Evolutionary conservation across 1,140 invertebrate species (phyloP).

Genomic region (Chrysopa pallens): DNA sequence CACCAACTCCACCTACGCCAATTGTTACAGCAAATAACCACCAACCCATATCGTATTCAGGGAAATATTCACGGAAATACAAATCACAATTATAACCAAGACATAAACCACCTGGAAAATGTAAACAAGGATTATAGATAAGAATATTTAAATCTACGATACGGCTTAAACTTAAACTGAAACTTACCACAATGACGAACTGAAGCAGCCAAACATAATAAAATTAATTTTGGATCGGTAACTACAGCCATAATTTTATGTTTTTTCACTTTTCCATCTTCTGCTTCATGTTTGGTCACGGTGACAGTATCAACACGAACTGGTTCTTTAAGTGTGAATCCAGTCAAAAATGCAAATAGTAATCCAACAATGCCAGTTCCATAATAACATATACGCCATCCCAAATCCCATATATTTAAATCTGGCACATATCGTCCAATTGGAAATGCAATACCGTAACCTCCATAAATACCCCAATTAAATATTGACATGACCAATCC

Average conservation of each 20-base stretch:
- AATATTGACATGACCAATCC: conserved; percentile 83
- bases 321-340: conserved; percentile 62
- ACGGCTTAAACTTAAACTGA: too few relatives aligned
- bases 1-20: conserved; percentile 70
- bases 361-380: conserved; percentile 65
- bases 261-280: conserved; percentile 14
- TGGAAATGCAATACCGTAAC: conserved; percentile 82
- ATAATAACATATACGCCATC: conserved; percentile 78
- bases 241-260: conserved; percentile 53
- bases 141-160: too few relatives aligned
- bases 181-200: conserved; percentile 70
- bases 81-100: conserved; percentile 81
- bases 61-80: conserved; percentile 74
- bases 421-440: conserved; percentile 73
- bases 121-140: too few relatives aligned
- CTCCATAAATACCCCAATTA: conserved; percentile 92
- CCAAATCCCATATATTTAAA: conserved; percentile 55
- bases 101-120: conserved; percentile 55
- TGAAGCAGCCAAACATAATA: conserved; percentile 71
- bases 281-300: conserved; percentile 22
- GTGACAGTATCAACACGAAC: conserved; percentile 44
- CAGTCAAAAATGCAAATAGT: conserved; percentile 51
- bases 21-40: conserved; percentile 77
- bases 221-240: conserved; percentile 54
- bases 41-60: conserved; percentile 70